phyloP scores from a whole-genome alignment of 2,888 invertebrate genomes.

The Epistrophe eligans region DNA sequence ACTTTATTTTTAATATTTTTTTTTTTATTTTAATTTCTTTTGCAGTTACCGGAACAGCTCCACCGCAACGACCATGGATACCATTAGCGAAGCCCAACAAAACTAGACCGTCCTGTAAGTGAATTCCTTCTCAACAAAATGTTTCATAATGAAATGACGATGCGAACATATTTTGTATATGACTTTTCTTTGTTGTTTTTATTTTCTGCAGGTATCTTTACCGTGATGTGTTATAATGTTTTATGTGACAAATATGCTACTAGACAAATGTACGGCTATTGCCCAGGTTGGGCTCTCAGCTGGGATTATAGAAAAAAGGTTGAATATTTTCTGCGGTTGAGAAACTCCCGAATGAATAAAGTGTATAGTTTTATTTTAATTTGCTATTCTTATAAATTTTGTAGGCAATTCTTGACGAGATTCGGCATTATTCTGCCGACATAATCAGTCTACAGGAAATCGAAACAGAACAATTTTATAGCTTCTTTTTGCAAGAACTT shows the following conservation, averaged over 20 bases:
- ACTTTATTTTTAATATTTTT: conserved; percentile 22
- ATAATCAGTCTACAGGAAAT: conserved; percentile 98
- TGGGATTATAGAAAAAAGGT: conserved; percentile 99
- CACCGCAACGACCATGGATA: conserved; percentile 98
- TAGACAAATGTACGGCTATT: conserved; percentile 99
- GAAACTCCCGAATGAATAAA: not conserved
- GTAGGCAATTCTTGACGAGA: conserved; percentile 95
- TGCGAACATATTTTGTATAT: conserved; percentile 36
- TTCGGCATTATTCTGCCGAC: conserved; percentile 97
- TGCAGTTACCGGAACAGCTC: conserved; percentile 94
- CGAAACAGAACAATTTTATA: conserved; percentile 99
- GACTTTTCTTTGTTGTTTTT: conserved; percentile 55
- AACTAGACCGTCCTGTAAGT: conserved; percentile 95
- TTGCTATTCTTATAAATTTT: conserved; percentile 4
- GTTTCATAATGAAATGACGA: conserved; percentile 47
- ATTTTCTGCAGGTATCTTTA: conserved; percentile 91
- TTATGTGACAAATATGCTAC: conserved; percentile 99
- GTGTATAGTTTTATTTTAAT: not conserved
- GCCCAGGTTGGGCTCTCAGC: conserved; percentile 98
- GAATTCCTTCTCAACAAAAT: conserved; percentile 52
- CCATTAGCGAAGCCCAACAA: conserved; percentile 95
- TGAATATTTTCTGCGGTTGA: too few species aligned
- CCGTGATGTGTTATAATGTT: conserved; percentile 99
- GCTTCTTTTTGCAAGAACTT: conserved; percentile 97
- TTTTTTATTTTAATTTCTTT: conserved; percentile 82